Conservation (phyloP, 2,797 vertebrate species). For the Danio tinwini region DNA sequence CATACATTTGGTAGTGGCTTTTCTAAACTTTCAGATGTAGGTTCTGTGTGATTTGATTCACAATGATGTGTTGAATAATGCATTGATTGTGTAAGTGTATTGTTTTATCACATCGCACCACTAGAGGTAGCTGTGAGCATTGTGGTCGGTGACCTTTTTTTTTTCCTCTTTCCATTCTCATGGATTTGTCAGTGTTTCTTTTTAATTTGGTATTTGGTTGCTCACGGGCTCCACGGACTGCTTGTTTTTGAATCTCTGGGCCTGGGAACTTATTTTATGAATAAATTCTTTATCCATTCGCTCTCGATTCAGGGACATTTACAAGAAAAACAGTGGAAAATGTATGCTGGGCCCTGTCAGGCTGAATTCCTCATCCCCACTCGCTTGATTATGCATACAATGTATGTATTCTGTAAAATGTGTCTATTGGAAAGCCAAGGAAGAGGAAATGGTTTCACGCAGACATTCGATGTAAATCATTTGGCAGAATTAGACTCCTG, state of each 20-base stretch:
- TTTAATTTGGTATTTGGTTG: slow-evolving; percentile 34
- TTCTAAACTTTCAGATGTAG: not conserved
- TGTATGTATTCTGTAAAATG: slow-evolving; percentile 61
- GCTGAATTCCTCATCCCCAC: slow-evolving; percentile 57
- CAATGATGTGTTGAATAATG: slow-evolving; percentile 10
- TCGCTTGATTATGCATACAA: slow-evolving; percentile 60
- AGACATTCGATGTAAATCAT: slow-evolving; percentile 72
- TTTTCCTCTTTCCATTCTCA: slow-evolving; percentile 47
- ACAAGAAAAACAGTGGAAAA: slow-evolving; percentile 61
- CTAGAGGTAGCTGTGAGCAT: slow-evolving; percentile 75
- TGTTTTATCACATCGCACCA: slow-evolving; percentile 63
- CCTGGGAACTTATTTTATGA: slow-evolving; percentile 55
- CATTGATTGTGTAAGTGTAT: slow-evolving; percentile 14
- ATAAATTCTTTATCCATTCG: slow-evolving; percentile 56
- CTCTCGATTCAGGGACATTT: slow-evolving; percentile 55
- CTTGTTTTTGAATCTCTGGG: slow-evolving; percentile 46
- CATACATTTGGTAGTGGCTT: not conserved
- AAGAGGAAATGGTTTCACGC: slow-evolving; percentile 66
- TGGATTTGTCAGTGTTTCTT: slow-evolving; percentile 27
- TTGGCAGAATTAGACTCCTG: slow-evolving; percentile 68
- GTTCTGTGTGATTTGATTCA: slow-evolving; percentile 2
- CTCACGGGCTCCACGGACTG: slow-evolving; percentile 29
- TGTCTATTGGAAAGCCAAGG: slow-evolving; percentile 65
- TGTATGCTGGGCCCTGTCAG: slow-evolving; percentile 57
- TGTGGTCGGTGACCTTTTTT: slow-evolving; percentile 35